These are phyloP conservation scores for Halocynthia roretzi DNA, from an alignment of 23 tunicate genomes.

Conservation along the genomic window DNA sequence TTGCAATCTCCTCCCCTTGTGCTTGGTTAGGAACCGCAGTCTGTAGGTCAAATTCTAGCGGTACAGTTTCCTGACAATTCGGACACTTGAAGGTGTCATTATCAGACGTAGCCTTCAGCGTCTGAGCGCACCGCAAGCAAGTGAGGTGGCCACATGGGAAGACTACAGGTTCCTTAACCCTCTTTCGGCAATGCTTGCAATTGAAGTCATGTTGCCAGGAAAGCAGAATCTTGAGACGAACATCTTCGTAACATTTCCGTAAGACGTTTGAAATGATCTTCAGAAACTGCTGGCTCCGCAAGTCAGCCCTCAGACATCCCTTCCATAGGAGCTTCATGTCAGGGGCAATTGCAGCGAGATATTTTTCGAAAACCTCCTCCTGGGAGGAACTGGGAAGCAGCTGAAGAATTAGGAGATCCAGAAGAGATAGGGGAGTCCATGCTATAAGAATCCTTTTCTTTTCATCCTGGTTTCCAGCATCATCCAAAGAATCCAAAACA, in stretches of 20 bases:
- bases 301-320: constrained; percentile 3
- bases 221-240: constrained; percentile 30
- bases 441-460: neutral
- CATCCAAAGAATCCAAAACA: neutral
- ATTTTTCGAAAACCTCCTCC: constrained; percentile 8
- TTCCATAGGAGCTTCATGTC: constrained; percentile 35
- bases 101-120: neutral
- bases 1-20: constrained; percentile 31
- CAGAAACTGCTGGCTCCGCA: constrained; percentile 26
- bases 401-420: constrained; percentile 47
- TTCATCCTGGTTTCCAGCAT: neutral
- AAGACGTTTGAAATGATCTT: constrained; percentile 31
- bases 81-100: constrained; percentile 33
- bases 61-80: constrained; percentile 19
- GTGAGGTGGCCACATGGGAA: constrained; percentile 49
- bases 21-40: constrained; percentile 19
- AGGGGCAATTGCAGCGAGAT: constrained; percentile 42
- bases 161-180: constrained; percentile 16
- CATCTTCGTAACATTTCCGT: constrained; percentile 24
- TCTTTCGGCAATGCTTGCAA: constrained; percentile 35
- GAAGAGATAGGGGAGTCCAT: constrained; percentile 48
- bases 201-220: constrained; percentile 29
- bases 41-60: neutral
- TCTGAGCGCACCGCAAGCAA: constrained; percentile 30
- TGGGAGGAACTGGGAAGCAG: constrained; percentile 34